Percentiles rank a stretch among this genome's conserved stretches.
Conservation (phyloP, 2,888 invertebrate species). For the Dorcus parallelipipedus region DNA sequence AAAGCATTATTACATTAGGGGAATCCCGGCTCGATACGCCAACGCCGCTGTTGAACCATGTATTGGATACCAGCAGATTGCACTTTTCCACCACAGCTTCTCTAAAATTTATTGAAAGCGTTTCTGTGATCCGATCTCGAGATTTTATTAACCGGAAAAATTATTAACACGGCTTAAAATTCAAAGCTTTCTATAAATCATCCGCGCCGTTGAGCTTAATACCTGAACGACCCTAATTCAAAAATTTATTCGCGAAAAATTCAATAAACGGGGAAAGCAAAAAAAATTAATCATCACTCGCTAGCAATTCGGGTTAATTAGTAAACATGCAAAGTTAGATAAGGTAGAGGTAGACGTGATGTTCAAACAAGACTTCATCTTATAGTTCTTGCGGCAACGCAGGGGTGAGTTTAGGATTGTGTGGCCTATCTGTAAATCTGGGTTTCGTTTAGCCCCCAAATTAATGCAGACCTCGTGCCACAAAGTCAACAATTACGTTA, state of each 20-base stretch:
- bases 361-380: slow-evolving; percentile 14
- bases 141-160: slow-evolving; percentile 17
- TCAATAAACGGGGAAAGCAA: too few relatives aligned
- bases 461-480: slow-evolving; percentile 39
- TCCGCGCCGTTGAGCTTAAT: too few relatives aligned
- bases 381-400: slow-evolving; percentile 11
- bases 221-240: too few relatives aligned
- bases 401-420: slow-evolving; percentile 29
- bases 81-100: slow-evolving; percentile 21
- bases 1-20: slow-evolving; percentile 45
- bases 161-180: slow-evolving; percentile 5
- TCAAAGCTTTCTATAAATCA: too few relatives aligned
- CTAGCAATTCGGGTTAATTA: slow-evolving; percentile 5
- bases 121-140: slow-evolving; percentile 1
- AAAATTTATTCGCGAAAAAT: too few relatives aligned
- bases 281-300: too few relatives aligned
- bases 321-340: slow-evolving; percentile 10
- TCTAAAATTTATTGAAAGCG: slow-evolving; percentile 26
- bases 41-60: slow-evolving; percentile 27
- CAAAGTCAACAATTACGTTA: slow-evolving; percentile 36
- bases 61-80: slow-evolving; percentile 23
- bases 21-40: slow-evolving; percentile 37
- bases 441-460: slow-evolving; percentile 38
- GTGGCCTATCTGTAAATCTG: slow-evolving; percentile 43
- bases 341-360: slow-evolving; percentile 10